These are phyloP conservation scores for Alosa sapidissima DNA, from an alignment of 2,797 vertebrate genomes.

Conservation along the genomic window DNA sequence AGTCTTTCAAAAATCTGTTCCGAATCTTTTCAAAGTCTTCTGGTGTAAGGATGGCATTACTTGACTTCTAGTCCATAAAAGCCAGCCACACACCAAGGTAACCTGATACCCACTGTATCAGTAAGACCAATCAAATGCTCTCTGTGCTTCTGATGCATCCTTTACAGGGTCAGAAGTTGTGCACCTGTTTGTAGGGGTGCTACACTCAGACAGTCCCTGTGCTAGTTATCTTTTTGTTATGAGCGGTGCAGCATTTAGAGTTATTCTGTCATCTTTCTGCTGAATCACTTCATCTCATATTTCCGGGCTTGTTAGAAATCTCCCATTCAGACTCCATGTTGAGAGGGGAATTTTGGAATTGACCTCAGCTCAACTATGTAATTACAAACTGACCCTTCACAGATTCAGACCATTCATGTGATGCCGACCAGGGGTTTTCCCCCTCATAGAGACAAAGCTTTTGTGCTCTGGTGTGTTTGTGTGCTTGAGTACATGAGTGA, in stretches of 20 bases:
- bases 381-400: slow-evolving; percentile 32
- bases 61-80: background rate
- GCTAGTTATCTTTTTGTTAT: background rate
- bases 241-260: background rate
- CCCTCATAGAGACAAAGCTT: slow-evolving; percentile 23
- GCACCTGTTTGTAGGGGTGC: slow-evolving; percentile 1
- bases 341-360: background rate
- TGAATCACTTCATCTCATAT: background rate
- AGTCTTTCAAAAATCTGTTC: too few species aligned
- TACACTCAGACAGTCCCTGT: background rate
- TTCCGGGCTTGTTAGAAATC: background rate
- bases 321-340: background rate
- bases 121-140: background rate
- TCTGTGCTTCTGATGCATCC: background rate
- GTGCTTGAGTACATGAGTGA: background rate
- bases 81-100: background rate
- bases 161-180: background rate
- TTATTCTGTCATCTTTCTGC: background rate
- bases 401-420: slow-evolving; percentile 30
- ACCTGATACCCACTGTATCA: background rate
- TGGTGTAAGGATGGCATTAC: too few species aligned
- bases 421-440: slow-evolving; percentile 33
- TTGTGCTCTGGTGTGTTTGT: background rate
- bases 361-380: slow-evolving; percentile 38
- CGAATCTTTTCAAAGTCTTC: too few species aligned